Conservation (phyloP, 2,888 invertebrate species). For the Nymphalis polychloros region DNA sequence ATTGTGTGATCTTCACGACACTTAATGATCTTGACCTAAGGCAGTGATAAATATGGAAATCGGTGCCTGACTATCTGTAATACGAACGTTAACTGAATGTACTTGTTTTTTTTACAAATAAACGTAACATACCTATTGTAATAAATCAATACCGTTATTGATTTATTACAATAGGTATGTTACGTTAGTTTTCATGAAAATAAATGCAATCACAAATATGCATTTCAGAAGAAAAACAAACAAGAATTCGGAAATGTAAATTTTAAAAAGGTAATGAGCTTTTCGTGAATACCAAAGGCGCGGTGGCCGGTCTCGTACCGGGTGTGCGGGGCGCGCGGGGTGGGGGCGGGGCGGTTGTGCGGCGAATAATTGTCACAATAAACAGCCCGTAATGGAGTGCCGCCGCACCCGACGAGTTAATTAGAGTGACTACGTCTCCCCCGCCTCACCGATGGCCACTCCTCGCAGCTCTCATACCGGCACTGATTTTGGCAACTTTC, state of each 20-base stretch:
- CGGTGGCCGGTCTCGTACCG: conserved; percentile 25
- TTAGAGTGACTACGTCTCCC: conserved; percentile 43
- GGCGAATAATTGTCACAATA: conserved; percentile 73
- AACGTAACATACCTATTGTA: background rate
- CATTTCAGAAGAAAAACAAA: background rate
- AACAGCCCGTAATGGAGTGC: conserved; percentile 74
- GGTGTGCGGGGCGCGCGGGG: conserved; percentile 33
- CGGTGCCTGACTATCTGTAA: background rate
- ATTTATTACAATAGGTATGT: too few relatives aligned
- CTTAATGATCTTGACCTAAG: conserved; percentile 5
- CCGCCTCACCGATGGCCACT: conserved; percentile 7
- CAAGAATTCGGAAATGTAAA: conserved; percentile 15
- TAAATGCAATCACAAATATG: background rate
- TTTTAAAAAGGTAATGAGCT: conserved; percentile 11
- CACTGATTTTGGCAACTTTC: conserved; percentile 17
- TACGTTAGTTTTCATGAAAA: background rate
- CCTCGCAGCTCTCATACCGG: conserved; percentile 8
- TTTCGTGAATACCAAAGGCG: conserved; percentile 13
- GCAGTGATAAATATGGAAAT: conserved; percentile 2
- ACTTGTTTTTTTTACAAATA: background rate
- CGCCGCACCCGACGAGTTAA: conserved; percentile 55
- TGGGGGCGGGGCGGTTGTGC: conserved; percentile 33
- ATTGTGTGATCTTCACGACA: conserved; percentile 2
- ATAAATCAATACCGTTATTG: too few relatives aligned
- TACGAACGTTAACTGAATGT: background rate